Base-by-base conservation (phyloP, 2,888 invertebrate genomes). In the Thereva unica region DNA sequence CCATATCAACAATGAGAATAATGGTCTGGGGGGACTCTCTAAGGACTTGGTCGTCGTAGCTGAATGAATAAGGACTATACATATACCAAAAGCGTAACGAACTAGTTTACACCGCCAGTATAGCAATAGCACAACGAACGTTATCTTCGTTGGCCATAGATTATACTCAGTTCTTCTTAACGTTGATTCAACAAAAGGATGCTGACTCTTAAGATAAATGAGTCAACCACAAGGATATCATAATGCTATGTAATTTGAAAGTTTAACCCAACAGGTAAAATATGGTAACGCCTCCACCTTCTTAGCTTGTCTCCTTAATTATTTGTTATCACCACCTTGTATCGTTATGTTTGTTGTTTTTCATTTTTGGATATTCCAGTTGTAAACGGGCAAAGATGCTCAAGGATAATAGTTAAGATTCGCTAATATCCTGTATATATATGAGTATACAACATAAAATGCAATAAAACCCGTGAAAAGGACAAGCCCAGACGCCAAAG, bases 181-280 rank as follows among this genome's bases (percentile, higher is more conserved):
- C 66, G 63, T 68, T 63, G 66, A 68, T 66, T 68, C 66, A 65
- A 56, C 68, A 54, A 66, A 68, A 55, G 63, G 59, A 56, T 66
- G 44, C 34, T 35, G 35, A 8, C 53, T 52, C 61, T 55, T 42
- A 61, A 68, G 66, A 68, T 68, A 68, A 68, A 68, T 64, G 68
- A 67, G 68, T 63, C 64, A 40, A 64, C 66, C 68, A 41, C 66
- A 68, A 64, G 52, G 55, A 64, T 67, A 56, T 67, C 64, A 61
- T 67, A 64, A 66, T 56, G 63, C 61, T 50, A 61, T 61, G 61
- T 61, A 61, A 61, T 61, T 61, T 50, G 61, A 61, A 61, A 61
- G 61, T 61, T 61, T 61, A 61, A 61, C 61, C 68, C 63, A 66
- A 68, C 66, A 66, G 54, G 68, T 66, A 56, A 68, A 68, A 66